These are phyloP conservation scores for Sinocyclocheilus grahami DNA, from an alignment of 2,113 vertebrate species.

Conservation along the genomic window DNA sequence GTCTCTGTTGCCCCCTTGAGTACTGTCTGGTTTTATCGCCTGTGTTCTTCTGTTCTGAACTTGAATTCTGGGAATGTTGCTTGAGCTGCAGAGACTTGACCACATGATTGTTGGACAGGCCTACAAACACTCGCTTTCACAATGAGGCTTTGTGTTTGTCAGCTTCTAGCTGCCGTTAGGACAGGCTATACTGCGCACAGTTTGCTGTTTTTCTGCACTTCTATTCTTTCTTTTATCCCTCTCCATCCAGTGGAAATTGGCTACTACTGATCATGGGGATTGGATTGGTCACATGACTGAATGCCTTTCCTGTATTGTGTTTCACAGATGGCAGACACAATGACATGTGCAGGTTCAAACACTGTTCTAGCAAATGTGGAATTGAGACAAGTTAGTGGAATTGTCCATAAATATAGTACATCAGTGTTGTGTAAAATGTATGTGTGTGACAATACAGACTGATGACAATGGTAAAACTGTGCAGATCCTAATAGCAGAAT, in stretches of 20 bases:
- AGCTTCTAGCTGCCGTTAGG: constrained; percentile 40
- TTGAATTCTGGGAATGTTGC: neutral
- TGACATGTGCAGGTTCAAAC: neutral
- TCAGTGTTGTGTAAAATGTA: neutral
- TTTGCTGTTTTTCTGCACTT: neutral
- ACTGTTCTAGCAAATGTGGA: neutral
- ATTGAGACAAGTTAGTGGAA: neutral
- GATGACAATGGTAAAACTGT: neutral
- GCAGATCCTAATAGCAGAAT: neutral
- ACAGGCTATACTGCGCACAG: neutral
- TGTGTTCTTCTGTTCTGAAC: constrained; percentile 20
- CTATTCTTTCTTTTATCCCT: neutral
- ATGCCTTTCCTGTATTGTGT: neutral
- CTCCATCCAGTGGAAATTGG: neutral
- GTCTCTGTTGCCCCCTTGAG: neutral
- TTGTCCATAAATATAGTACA: neutral
- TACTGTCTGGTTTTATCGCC: neutral
- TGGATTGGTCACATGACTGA: constrained; percentile 16
- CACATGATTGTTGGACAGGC: constrained; percentile 42
- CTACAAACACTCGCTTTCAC: constrained; percentile 31
- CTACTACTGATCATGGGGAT: neutral
- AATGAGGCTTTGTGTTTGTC: constrained; percentile 54
- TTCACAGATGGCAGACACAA: neutral
- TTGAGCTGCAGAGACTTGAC: neutral
- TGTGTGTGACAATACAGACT: neutral